Evolutionary conservation across 2,888 invertebrate species (phyloP).

Genomic region (Panopea generosa): DNA sequence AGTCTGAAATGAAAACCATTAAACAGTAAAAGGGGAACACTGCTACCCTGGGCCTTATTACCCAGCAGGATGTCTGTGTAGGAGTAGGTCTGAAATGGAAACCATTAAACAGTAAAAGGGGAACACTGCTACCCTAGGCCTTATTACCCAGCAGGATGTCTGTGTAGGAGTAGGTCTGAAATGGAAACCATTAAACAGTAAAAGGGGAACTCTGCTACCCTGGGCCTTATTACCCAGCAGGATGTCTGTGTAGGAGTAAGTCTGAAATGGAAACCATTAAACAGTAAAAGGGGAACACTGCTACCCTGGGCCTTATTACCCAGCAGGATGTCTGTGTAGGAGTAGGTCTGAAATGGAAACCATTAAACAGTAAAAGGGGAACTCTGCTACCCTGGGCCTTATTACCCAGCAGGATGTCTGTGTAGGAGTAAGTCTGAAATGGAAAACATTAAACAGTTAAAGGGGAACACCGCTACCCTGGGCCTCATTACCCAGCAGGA

Average conservation of each 20-base stretch:
- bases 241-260: conserved; percentile 87
- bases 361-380: no score
- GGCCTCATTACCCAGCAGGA: conserved; percentile 91
- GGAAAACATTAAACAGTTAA: no score
- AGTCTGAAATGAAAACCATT: conserved; percentile 77
- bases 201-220: conserved; percentile 92
- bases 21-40: conserved; percentile 93
- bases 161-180: conserved; percentile 84
- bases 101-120: no score
- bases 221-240: conserved; percentile 91
- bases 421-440: conserved; percentile 82
- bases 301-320: conserved; percentile 91
- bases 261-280: no score
- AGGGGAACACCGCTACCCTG: conserved; percentile 91
- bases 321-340: conserved; percentile 89
- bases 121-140: conserved; percentile 90
- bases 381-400: conserved; percentile 91
- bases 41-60: conserved; percentile 90
- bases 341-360: conserved; percentile 80
- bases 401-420: conserved; percentile 91
- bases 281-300: conserved; percentile 93
- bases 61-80: conserved; percentile 90
- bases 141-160: conserved; percentile 92
- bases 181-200: no score
- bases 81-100: conserved; percentile 79